Percentiles rank a stretch among this genome's conserved stretches.
Conservation (phyloP, 1,140 invertebrate species). For the Conus betulinus region DNA sequence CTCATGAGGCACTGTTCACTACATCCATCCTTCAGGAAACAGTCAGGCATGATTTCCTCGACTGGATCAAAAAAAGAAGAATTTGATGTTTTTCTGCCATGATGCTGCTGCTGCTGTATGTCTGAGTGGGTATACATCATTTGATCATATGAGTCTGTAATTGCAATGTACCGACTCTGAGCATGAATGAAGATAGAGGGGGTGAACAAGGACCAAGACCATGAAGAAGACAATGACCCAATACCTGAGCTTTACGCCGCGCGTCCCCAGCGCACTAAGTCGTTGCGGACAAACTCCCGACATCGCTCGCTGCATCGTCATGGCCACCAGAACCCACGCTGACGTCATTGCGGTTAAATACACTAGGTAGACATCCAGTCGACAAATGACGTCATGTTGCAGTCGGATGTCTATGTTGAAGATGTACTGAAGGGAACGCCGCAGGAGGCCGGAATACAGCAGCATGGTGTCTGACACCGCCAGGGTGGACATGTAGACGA, state of each 20-base stretch:
- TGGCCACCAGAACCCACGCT: neutral
- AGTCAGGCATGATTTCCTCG: no score
- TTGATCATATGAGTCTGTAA: no score
- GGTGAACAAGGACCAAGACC: neutral
- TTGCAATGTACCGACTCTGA: no score
- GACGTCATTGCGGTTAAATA: neutral
- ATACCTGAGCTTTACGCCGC: neutral
- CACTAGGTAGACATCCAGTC: conserved; percentile 26
- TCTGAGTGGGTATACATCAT: no score
- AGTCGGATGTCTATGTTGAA: conserved; percentile 46
- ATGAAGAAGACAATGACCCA: neutral
- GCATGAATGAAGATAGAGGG: neutral
- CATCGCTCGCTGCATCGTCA: conserved; percentile 8
- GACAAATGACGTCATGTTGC: conserved; percentile 32
- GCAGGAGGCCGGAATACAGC: conserved; percentile 43
- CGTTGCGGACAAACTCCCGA: neutral
- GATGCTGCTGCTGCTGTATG: no score
- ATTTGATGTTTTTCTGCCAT: no score
- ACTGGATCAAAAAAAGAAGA: no score
- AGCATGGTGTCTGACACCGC: conserved; percentile 43
- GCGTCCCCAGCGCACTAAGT: neutral
- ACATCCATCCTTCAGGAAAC: no score
- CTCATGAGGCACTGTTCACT: no score
- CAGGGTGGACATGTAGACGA: conserved; percentile 33
- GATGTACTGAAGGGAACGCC: conserved; percentile 43